These are phyloP conservation scores for Adelges cooleyi DNA, from an alignment of 1,140 invertebrate genomes.

Conservation along the genomic window DNA sequence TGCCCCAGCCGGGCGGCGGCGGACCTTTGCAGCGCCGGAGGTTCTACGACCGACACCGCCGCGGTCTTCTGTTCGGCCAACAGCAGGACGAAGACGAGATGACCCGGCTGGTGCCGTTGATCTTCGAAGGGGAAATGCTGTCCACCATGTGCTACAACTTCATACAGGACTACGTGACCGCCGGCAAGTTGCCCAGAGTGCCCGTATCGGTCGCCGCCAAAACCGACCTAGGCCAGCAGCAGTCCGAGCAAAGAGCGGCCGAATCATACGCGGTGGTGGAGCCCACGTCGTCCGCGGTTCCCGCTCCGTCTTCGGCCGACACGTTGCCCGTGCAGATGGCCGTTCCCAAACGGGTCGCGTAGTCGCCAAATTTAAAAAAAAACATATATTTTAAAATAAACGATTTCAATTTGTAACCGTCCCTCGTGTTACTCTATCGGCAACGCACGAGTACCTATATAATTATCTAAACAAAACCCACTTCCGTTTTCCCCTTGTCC, in stretches of 20 bases:
- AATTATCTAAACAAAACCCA: too few relatives aligned
- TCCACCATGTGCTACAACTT: conserved; percentile 22
- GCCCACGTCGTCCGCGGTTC: background rate
- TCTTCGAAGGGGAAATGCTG: background rate
- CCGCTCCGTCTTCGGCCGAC: background rate
- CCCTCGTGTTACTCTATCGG: too few relatives aligned
- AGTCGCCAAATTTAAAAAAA: too few relatives aligned
- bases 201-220: background rate
- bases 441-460: too few relatives aligned
- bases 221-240: background rate
- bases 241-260: background rate
- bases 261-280: background rate
- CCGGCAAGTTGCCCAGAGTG: background rate
- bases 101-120: background rate
- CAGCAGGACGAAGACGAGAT: background rate
- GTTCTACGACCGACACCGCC: background rate
- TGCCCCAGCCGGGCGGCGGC: background rate
- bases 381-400: too few relatives aligned
- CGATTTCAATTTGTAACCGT: too few relatives aligned
- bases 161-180: background rate
- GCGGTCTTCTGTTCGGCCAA: background rate
- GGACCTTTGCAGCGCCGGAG: background rate
- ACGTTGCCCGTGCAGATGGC: background rate
- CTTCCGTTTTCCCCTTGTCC: too few relatives aligned
- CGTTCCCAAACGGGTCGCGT: conserved; percentile 5